Conservation (phyloP, 2,888 invertebrate genomes). For the Thumatha senex region DNA sequence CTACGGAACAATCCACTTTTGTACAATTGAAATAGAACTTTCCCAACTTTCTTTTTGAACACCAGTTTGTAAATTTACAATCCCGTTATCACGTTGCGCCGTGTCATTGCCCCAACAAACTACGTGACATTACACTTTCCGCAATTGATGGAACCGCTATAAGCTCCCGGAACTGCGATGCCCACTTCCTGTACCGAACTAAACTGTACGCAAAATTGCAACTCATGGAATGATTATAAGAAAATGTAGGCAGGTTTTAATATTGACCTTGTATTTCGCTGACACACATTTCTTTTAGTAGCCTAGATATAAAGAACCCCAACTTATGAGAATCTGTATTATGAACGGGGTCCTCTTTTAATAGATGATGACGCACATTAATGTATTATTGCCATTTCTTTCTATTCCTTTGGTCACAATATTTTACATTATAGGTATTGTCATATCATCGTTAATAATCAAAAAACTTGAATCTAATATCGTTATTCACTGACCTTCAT, state of each 20-base stretch:
- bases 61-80: constrained; percentile 56
- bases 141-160: constrained; percentile 45
- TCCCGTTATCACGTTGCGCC: constrained; percentile 59
- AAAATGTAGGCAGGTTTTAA: neutral
- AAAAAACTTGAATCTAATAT: too few species aligned
- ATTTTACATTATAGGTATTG: too few species aligned
- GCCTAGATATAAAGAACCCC: neutral
- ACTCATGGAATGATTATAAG: neutral
- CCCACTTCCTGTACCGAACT: constrained; percentile 20
- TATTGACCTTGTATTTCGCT: neutral
- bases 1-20: constrained; percentile 38
- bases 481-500: too few species aligned
- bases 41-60: constrained; percentile 76
- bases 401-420: too few species aligned
- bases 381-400: too few species aligned
- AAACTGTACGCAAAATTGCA: constrained; percentile 7
- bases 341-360: neutral
- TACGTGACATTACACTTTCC: constrained; percentile 58
- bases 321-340: neutral
- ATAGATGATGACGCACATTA: too few species aligned
- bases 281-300: neutral
- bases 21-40: constrained; percentile 70
- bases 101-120: constrained; percentile 64
- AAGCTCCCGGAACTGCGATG: constrained; percentile 27
- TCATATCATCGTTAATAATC: too few species aligned